Base-by-base conservation (phyloP, 1,140 invertebrate species). In the Cyrtorhinus lividipennis region DNA sequence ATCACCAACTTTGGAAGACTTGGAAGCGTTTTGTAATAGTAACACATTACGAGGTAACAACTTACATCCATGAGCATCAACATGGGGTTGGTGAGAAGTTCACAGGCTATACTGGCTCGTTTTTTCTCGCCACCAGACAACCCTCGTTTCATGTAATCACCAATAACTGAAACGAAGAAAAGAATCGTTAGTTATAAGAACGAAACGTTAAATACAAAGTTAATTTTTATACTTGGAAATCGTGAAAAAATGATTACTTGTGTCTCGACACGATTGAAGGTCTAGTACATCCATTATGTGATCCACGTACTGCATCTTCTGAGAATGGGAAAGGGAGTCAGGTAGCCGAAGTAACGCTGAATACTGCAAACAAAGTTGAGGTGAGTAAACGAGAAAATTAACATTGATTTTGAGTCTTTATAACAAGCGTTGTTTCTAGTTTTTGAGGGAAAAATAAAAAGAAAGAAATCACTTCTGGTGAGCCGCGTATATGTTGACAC, bases 91-190 rank as follows among this genome's bases (percentile, higher is more conserved):
- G 87, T 89, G 46, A 92, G 76, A 59, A 92, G 76, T 76, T 92
- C 90, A 71, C 87, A 90, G 22, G 88, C 90, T 69, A 92, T 92
- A 70, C 86, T 90, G 3, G 87, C 86, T 69, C 89, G 73, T 70
- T 92, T 92, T 78, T 88, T 91, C 70, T 92, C 89, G 15, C 89
- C 89, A 3, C 89, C 89, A 18, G 88, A 91, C 2, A 92, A 74
- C 25, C 89, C 88, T 63, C 86, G 76, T 67, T 83, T 85, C 57
- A 86, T 75, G 66, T 86, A 82, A 72, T 90, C 87, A 10, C 89
- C 88, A 67, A 92, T 88, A 68, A 87, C 83, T 85, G 69, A 22
- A 73, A 71, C 53, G 5, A 38, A 38, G 15, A 38, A 8, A 38
- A 38, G n/a, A n/a, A n/a, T n/a, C n/a, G n/a, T n/a, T n/a, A n/a